Conservation (phyloP, 1,140 invertebrate species). For the Drosophila carrolli region DNA sequence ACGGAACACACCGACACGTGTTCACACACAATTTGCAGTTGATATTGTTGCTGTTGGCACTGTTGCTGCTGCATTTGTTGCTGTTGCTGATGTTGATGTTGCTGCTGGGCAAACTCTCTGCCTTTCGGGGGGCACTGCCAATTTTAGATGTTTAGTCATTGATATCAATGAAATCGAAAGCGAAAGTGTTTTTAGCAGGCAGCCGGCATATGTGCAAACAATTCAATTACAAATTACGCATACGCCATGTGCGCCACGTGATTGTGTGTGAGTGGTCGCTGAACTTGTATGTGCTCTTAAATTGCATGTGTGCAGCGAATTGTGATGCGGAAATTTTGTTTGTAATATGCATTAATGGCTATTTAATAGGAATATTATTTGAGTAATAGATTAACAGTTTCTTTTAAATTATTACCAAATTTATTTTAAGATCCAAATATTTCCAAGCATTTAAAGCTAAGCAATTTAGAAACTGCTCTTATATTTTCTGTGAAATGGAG, state of each 20-base stretch:
- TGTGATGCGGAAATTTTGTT: constrained; percentile 33
- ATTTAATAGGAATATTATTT: neutral
- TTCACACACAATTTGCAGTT: constrained; percentile 50
- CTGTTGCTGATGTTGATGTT: constrained; percentile 20
- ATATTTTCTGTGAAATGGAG: no score
- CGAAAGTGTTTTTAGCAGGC: constrained; percentile 67
- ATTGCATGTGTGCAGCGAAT: constrained; percentile 24
- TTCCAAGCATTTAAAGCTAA: neutral
- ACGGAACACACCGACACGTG: constrained; percentile 36
- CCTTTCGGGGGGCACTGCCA: constrained; percentile 49
- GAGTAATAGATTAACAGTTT: neutral
- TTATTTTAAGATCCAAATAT: neutral
- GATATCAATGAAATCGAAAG: constrained; percentile 80
- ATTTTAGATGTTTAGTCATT: constrained; percentile 78
- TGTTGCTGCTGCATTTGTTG: constrained; percentile 19
- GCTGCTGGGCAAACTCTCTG: constrained; percentile 47
- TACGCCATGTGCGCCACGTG: constrained; percentile 47
- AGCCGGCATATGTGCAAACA: constrained; percentile 37
- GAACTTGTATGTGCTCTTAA: constrained; percentile 59
- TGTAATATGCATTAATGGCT: constrained; percentile 15
- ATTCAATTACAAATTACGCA: constrained; percentile 74
- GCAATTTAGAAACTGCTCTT: no score
- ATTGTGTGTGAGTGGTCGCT: constrained; percentile 38
- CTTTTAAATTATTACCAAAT: neutral
- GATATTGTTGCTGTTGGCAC: constrained; percentile 41